Evolutionary conservation across 2,113 vertebrate species (phyloP).

Genomic region (Nycticebus coucang): DNA sequence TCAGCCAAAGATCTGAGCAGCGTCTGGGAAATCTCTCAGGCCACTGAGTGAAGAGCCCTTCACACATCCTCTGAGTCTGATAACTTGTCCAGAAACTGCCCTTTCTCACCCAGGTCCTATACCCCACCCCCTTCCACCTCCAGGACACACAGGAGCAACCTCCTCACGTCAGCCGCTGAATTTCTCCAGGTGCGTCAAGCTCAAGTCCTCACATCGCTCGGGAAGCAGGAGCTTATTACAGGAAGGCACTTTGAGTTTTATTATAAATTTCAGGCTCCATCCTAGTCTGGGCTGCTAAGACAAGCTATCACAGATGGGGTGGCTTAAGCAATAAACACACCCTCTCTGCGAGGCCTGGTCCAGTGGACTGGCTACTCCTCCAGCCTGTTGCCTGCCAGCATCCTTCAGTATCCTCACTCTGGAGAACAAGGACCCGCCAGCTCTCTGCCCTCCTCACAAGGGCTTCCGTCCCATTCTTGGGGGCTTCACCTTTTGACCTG

Average conservation of each 20-base stretch:
- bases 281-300: background rate
- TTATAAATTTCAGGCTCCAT: background rate
- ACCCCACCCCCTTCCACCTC: background rate
- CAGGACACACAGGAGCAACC: rapidly evolving
- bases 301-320: rapidly evolving
- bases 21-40: background rate
- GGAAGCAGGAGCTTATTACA: background rate
- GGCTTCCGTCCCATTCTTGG: background rate
- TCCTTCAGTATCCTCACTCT: background rate
- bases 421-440: background rate
- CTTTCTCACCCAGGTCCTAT: rapidly evolving
- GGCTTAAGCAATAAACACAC: too few species aligned
- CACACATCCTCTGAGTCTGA: background rate
- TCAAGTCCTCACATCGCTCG: background rate
- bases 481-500: too few species aligned
- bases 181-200: background rate
- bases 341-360: too few species aligned
- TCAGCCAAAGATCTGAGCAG: rapidly evolving
- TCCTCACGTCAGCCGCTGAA: rapidly evolving
- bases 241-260: background rate
- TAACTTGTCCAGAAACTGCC: rapidly evolving
- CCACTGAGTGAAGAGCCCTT: rapidly evolving
- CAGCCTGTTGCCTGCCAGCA: rapidly evolving
- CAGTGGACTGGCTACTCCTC: too few species aligned
- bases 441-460: background rate